phyloP scores from a whole-genome alignment of 2,797 vertebrate species.

The Rhinichthys osculus region DNA sequence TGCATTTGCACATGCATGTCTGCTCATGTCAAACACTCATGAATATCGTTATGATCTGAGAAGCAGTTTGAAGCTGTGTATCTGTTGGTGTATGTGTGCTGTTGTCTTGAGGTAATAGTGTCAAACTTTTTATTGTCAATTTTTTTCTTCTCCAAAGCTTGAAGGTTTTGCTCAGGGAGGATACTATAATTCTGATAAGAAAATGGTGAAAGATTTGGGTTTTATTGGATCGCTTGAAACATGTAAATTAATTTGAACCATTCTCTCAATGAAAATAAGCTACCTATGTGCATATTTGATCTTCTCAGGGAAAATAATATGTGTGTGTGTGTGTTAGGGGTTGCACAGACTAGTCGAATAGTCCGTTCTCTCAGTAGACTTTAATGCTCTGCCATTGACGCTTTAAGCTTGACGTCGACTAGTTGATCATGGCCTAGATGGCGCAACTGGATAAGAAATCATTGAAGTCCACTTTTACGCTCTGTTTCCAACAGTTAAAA shows the following conservation, averaged over 20 bases:
- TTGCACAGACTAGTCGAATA: too few relatives aligned
- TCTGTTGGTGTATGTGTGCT: neutral
- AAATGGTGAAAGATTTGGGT: neutral
- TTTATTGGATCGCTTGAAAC: neutral
- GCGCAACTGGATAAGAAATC: too few relatives aligned
- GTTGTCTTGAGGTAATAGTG: neutral
- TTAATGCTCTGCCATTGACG: too few relatives aligned
- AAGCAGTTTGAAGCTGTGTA: neutral
- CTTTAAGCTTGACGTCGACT: too few relatives aligned
- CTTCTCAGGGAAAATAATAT: neutral
- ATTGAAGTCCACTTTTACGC: too few relatives aligned
- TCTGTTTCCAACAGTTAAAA: too few relatives aligned
- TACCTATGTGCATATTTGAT: neutral
- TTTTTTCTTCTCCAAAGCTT: neutral
- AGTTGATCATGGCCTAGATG: too few relatives aligned
- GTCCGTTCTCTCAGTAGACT: too few relatives aligned
- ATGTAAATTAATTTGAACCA: too few relatives aligned
- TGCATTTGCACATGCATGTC: constrained; percentile 10
- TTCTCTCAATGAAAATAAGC: neutral
- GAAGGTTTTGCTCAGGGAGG: neutral
- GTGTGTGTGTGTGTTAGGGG: too few relatives aligned
- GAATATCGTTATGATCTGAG: constrained; percentile 14
- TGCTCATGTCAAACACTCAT: constrained; percentile 6
- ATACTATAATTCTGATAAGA: neutral
- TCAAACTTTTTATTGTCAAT: neutral